These are phyloP conservation scores for Sebastes fasciatus DNA, from an alignment of 2,113 vertebrate genomes.

Conservation along the genomic window DNA sequence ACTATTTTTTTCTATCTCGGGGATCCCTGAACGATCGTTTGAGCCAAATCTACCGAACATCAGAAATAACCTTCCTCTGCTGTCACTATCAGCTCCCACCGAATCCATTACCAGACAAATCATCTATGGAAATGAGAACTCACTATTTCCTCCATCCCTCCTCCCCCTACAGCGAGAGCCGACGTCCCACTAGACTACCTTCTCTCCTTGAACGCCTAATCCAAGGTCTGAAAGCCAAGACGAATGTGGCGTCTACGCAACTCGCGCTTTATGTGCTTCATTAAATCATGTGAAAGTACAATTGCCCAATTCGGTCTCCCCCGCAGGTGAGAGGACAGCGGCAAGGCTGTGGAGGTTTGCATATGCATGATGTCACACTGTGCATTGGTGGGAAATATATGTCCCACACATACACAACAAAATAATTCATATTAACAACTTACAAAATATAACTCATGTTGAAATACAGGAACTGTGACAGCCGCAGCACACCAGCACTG, in stretches of 20 bases:
- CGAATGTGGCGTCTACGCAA: slow-evolving; percentile 32
- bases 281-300: slow-evolving; percentile 41
- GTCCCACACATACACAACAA: slow-evolving; percentile 20
- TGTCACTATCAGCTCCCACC: slow-evolving; percentile 39
- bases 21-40: slow-evolving; percentile 18
- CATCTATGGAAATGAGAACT: slow-evolving; percentile 57
- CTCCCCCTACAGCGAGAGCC: slow-evolving; percentile 28
- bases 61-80: slow-evolving; percentile 49
- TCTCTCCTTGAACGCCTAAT: slow-evolving; percentile 55
- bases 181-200: slow-evolving; percentile 32
- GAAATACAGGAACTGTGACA: background rate
- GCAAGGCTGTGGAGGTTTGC: slow-evolving; percentile 16
- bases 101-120: slow-evolving; percentile 62
- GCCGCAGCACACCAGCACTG: background rate
- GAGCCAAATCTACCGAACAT: slow-evolving; percentile 17
- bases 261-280: slow-evolving; percentile 24
- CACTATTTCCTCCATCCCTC: slow-evolving; percentile 23
- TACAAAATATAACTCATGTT: slow-evolving; percentile 12
- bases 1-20: background rate
- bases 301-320: slow-evolving; percentile 19
- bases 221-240: slow-evolving; percentile 59
- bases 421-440: background rate
- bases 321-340: slow-evolving; percentile 13
- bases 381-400: slow-evolving; percentile 1
- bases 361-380: slow-evolving; percentile 36